Evolutionary conservation across 2,113 vertebrate species (phyloP).

Genomic region (Sinocyclocheilus rhinocerous): DNA sequence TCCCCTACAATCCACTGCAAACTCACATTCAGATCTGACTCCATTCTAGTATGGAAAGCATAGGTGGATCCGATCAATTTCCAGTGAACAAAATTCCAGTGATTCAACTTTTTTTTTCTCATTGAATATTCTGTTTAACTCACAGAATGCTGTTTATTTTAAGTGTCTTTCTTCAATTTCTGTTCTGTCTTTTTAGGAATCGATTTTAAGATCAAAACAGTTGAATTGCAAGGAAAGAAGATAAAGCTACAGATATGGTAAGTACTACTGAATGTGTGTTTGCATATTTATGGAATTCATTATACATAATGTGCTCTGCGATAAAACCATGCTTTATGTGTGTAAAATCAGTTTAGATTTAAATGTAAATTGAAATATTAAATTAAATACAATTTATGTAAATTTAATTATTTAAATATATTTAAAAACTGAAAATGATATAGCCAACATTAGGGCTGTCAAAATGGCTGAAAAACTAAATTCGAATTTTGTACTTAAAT

Average conservation of each 20-base stretch:
- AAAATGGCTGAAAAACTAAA: no score
- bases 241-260: slow-evolving; percentile 99
- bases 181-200: slow-evolving; percentile 82
- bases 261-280: slow-evolving; percentile 68
- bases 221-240: slow-evolving; percentile 99
- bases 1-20: neutral
- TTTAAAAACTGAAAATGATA: no score
- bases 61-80: neutral
- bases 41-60: neutral
- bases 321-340: neutral
- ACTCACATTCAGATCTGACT: neutral
- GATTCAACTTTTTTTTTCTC: neutral
- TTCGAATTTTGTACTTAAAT: no score
- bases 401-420: neutral
- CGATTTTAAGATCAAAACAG: slow-evolving; percentile 99
- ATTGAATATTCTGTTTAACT: neutral
- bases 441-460: neutral
- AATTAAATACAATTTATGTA: no score
- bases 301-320: no score
- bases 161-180: neutral
- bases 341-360: no score
- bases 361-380: no score
- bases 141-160: neutral
- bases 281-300: no score
- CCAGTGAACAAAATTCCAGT: neutral